Conservation (phyloP, 2,888 invertebrate species). For the Sceliomorpha sp. region DNA sequence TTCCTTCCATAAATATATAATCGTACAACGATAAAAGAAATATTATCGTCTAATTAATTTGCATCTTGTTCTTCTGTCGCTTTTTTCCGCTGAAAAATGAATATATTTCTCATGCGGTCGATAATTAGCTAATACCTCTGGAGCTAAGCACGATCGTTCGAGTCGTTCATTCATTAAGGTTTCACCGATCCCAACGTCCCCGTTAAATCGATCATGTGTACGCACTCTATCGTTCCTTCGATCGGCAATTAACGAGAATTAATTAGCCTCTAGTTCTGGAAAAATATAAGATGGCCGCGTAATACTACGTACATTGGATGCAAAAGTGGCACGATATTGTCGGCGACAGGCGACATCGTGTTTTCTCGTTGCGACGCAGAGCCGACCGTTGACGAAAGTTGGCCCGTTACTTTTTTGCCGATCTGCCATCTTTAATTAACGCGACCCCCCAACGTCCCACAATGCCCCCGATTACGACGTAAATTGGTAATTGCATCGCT, state of each 20-base stretch:
- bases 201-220: slow-evolving; percentile 36
- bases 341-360: not conserved
- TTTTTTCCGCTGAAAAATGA: not conserved
- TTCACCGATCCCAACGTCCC: slow-evolving; percentile 15
- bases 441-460: slow-evolving; percentile 14
- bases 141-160: slow-evolving; percentile 11
- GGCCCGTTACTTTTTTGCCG: slow-evolving; percentile 7
- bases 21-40: no score
- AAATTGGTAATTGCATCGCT: slow-evolving; percentile 60
- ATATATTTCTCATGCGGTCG: slow-evolving; percentile 1
- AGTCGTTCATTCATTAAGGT: slow-evolving; percentile 19
- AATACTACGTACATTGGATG: not conserved
- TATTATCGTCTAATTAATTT: not conserved
- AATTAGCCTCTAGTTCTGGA: slow-evolving; percentile 37
- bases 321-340: slow-evolving; percentile 1
- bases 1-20: no score
- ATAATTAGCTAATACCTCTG: slow-evolving; percentile 11
- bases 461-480: slow-evolving; percentile 35
- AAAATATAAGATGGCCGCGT: slow-evolving; percentile 5
- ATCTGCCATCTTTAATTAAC: slow-evolving; percentile 46
- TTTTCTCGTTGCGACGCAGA: no score
- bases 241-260: slow-evolving; percentile 49
- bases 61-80: not conserved
- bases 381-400: slow-evolving; percentile 14
- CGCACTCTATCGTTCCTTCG: slow-evolving; percentile 11